Percentiles rank a stretch among this genome's conserved stretches.
These are phyloP conservation scores for Myotis yumanensis DNA, from an alignment of 2,113 vertebrate species.

Conservation along the genomic window DNA sequence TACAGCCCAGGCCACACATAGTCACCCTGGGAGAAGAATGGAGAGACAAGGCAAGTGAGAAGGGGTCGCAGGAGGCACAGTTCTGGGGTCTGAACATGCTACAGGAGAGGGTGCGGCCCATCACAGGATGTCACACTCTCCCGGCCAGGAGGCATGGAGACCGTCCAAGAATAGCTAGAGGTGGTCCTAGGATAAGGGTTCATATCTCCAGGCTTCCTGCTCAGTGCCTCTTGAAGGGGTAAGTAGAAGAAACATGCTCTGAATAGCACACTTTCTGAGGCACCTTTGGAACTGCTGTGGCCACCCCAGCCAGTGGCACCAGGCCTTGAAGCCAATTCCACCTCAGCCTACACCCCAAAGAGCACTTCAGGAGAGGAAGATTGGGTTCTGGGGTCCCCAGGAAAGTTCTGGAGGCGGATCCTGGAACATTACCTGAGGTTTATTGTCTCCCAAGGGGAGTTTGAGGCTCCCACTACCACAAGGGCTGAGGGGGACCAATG, in stretches of 20 bases:
- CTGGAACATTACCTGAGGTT: neutral
- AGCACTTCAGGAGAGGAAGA: neutral
- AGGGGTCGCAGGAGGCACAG: neutral
- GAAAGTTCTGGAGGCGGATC: neutral
- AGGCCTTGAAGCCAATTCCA: neutral
- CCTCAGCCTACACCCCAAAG: neutral
- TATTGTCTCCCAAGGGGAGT: neutral
- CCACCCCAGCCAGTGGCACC: neutral
- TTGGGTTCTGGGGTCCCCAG: neutral
- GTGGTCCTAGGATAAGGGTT: neutral
- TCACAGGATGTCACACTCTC: slow-evolving; percentile 1
- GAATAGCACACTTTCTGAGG: neutral
- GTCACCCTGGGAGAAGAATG: slow-evolving; percentile 87
- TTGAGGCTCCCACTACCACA: neutral
- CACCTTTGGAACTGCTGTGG: neutral
- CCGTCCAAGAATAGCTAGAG: neutral
- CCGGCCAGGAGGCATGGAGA: neutral
- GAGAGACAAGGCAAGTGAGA: slow-evolving; percentile 7
- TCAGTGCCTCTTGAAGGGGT: neutral
- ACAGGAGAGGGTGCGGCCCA: neutral
- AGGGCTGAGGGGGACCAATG: neutral
- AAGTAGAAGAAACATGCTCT: neutral
- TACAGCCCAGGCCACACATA: slow-evolving; percentile 96
- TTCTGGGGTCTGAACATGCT: neutral
- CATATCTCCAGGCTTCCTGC: neutral